A percentile compares a stretch with the other conserved stretches of the same genome.
Evolutionary conservation across 2,888 invertebrate genomes (phyloP).

Genomic region (Seira sanloemensis): DNA sequence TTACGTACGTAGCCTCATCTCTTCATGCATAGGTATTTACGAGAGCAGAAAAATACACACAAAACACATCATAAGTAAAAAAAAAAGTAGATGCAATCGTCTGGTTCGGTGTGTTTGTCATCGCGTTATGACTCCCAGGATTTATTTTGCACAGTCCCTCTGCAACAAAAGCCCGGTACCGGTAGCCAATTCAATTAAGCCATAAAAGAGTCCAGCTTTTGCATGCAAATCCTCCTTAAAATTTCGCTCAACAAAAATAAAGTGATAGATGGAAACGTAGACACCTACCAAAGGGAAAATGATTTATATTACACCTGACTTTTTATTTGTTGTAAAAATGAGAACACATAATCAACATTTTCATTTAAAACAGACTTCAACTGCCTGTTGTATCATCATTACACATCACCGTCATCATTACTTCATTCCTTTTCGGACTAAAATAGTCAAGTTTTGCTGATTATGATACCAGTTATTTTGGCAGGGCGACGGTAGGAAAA

Average conservation of each 20-base stretch:
- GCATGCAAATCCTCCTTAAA: constrained; percentile 52
- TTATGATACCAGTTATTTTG: constrained; percentile 50
- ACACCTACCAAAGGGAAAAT: constrained; percentile 22
- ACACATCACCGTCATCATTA: constrained; percentile 36
- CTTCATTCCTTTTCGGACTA: constrained; percentile 51
- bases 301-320: constrained; percentile 52
- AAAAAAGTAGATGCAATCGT: no score
- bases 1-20: no score
- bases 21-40: no score
- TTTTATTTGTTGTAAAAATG: constrained; percentile 52
- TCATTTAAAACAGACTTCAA: constrained; percentile 7
- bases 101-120: constrained; percentile 1
- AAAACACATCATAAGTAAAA: no score
- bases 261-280: constrained; percentile 63
- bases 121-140: background rate
- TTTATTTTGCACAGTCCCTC: background rate
- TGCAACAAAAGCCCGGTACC: constrained; percentile 17
- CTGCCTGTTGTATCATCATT: constrained; percentile 24
- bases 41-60: no score
- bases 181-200: constrained; percentile 62
- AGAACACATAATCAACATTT: constrained; percentile 39
- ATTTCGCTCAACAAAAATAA: constrained; percentile 27
- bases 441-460: constrained; percentile 51
- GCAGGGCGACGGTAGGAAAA: constrained; percentile 21
- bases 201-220: constrained; percentile 49